Percentiles rank a stretch among this genome's conserved stretches.
Evolutionary conservation across 2,113 vertebrate genomes (phyloP).

Genomic region (Saccopteryx bilineata): DNA sequence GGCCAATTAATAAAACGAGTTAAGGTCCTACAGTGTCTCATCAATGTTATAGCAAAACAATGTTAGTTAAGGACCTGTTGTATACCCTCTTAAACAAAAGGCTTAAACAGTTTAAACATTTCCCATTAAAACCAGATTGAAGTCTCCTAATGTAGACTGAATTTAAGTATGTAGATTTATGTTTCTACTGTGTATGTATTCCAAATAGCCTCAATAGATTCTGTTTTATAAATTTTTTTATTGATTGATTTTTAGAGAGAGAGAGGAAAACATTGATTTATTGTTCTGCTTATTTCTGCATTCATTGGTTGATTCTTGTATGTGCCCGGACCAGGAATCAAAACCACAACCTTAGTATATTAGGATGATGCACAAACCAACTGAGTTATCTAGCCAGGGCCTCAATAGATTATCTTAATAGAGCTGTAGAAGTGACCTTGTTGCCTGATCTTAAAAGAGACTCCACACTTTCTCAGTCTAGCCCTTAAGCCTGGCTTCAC

Average conservation of each 20-base stretch:
- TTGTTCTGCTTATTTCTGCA: too few species aligned
- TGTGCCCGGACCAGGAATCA: too few species aligned
- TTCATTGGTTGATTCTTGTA: too few species aligned
- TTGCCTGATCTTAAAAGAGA: neutral
- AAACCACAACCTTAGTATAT: too few species aligned
- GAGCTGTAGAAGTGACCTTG: neutral
- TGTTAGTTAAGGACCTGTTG: neutral
- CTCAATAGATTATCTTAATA: conserved; percentile 1
- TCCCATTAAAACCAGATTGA: conserved; percentile 7
- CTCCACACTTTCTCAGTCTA: neutral
- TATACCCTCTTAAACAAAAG: conserved; percentile 41
- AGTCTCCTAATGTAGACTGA: neutral
- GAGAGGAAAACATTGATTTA: too few species aligned
- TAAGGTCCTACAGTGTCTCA: neutral
- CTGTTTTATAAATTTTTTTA: too few species aligned
- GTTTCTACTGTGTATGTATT: neutral
- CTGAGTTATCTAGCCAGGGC: too few species aligned
- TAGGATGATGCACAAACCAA: too few species aligned
- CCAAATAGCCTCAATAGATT: neutral
- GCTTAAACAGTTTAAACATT: neutral
- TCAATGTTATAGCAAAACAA: neutral
- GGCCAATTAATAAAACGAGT: neutral
- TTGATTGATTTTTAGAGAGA: too few species aligned
- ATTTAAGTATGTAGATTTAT: neutral
- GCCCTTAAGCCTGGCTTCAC: neutral